These are phyloP conservation scores for Pseudomugil tenellus DNA, from an alignment of 2,797 vertebrate species.

Conservation along the genomic window DNA sequence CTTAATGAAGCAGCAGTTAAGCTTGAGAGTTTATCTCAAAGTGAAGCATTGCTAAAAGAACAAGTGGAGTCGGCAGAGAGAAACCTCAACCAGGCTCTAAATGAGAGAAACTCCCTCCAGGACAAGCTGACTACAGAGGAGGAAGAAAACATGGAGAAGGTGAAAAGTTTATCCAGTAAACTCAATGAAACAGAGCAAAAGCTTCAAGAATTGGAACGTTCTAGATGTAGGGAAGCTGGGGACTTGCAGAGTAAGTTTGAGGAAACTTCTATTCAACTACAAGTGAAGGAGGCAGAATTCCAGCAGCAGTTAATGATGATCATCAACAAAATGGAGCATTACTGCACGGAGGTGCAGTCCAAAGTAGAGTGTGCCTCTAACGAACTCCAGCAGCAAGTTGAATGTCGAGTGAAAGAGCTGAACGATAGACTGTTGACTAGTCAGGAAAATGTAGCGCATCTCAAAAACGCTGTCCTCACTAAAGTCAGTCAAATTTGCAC, in stretches of 20 bases:
- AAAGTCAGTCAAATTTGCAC: slow-evolving; percentile 81
- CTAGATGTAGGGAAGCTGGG: slow-evolving; percentile 79
- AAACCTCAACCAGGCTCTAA: slow-evolving; percentile 84
- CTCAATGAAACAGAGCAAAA: slow-evolving; percentile 81
- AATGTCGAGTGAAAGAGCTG: slow-evolving; percentile 75
- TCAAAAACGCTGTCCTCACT: slow-evolving; percentile 80
- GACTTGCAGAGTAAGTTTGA: slow-evolving; percentile 82
- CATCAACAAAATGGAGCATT: slow-evolving; percentile 76
- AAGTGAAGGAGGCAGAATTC: slow-evolving; percentile 81
- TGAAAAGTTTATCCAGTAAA: slow-evolving; percentile 76
- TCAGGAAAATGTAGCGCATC: slow-evolving; percentile 73
- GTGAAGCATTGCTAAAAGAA: slow-evolving; percentile 81
- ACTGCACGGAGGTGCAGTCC: slow-evolving; percentile 78
- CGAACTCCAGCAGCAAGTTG: slow-evolving; percentile 83
- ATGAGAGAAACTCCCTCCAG: slow-evolving; percentile 84
- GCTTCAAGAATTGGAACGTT: slow-evolving; percentile 77
- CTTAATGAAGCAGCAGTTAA: slow-evolving; percentile 82
- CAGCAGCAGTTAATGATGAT: slow-evolving; percentile 73
- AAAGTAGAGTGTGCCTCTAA: slow-evolving; percentile 80
- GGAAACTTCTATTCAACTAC: slow-evolving; percentile 76
- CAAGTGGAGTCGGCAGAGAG: slow-evolving; percentile 85
- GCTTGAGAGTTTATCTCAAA: slow-evolving; percentile 80
- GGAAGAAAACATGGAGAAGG: slow-evolving; percentile 78
- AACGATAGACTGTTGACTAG: slow-evolving; percentile 80
- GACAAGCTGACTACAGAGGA: slow-evolving; percentile 79